Evolutionary conservation across 1,140 invertebrate genomes (phyloP).

Genomic region (Nephila pilipes): DNA sequence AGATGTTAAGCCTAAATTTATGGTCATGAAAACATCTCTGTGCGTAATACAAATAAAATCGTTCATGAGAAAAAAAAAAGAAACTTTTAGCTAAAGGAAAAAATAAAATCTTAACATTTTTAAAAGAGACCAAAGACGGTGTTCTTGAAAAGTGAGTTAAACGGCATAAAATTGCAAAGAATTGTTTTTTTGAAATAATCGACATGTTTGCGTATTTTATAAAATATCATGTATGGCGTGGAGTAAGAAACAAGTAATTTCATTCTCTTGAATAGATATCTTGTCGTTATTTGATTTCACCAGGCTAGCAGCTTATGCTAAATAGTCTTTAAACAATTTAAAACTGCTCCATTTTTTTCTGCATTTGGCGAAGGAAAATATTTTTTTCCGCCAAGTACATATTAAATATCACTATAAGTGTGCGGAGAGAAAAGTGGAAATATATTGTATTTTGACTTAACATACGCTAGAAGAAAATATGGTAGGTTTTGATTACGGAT

Average conservation of each 20-base stretch:
- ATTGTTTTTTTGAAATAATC: background rate
- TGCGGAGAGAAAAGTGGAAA: background rate
- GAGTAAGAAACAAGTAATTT: background rate
- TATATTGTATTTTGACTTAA: background rate
- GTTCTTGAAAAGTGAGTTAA: too few relatives aligned
- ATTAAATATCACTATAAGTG: background rate
- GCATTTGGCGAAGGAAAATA: background rate
- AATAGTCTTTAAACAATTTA: background rate
- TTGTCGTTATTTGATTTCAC: background rate
- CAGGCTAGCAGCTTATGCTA: background rate
- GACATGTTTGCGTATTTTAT: background rate
- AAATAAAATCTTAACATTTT: too few relatives aligned
- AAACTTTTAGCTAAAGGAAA: too few relatives aligned
- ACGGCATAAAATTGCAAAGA: too few relatives aligned
- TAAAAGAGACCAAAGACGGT: too few relatives aligned
- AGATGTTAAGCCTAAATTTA: too few relatives aligned
- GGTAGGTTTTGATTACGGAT: too few relatives aligned
- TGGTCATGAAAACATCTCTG: too few relatives aligned
- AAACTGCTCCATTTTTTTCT: background rate
- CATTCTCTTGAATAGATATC: background rate
- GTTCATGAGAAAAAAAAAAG: too few relatives aligned
- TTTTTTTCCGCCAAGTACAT: background rate
- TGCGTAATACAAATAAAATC: too few relatives aligned
- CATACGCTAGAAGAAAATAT: background rate
- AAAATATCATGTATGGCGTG: background rate